These are phyloP conservation scores for Scolopax mira DNA, from an alignment of 2,113 vertebrate species.

Conservation along the genomic window DNA sequence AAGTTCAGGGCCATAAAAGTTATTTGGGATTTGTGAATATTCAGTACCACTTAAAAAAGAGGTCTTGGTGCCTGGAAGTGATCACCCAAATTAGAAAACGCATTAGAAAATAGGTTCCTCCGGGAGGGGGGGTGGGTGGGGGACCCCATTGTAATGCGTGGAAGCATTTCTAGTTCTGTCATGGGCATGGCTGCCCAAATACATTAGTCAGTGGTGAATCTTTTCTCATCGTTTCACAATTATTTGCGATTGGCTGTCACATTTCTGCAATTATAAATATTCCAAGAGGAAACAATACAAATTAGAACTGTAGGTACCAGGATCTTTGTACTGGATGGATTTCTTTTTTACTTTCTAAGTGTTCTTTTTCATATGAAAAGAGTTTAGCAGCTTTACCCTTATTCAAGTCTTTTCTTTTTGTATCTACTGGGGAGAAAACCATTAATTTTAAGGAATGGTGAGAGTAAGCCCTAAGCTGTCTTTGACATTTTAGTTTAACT, in stretches of 20 bases:
- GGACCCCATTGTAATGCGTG: not conserved
- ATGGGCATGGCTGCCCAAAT: not conserved
- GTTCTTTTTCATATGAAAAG: conserved; percentile 68
- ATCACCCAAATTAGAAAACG: not conserved
- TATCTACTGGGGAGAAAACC: conserved; percentile 57
- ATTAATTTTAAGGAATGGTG: conserved; percentile 65
- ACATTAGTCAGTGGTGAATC: not conserved
- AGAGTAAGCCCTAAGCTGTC: conserved; percentile 61
- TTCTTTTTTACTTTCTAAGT: conserved; percentile 53
- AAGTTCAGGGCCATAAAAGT: not conserved
- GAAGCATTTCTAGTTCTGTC: not conserved
- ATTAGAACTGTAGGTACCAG: conserved; percentile 42
- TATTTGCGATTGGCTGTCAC: not conserved
- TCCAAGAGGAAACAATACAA: conserved; percentile 29
- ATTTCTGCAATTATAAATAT: conserved; percentile 32
- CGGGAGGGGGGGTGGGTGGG: no score
- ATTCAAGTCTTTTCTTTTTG: conserved; percentile 60
- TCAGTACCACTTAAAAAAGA: not conserved
- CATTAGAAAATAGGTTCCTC: not conserved
- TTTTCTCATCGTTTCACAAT: not conserved
- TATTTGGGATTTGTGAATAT: not conserved
- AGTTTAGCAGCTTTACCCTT: conserved; percentile 61
- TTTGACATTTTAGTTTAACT: conserved; percentile 73
- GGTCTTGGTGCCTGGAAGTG: not conserved
- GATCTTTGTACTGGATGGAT: conserved; percentile 39